Base-by-base conservation (phyloP, 2,113 vertebrate species). In the Echinops telfairi region DNA sequence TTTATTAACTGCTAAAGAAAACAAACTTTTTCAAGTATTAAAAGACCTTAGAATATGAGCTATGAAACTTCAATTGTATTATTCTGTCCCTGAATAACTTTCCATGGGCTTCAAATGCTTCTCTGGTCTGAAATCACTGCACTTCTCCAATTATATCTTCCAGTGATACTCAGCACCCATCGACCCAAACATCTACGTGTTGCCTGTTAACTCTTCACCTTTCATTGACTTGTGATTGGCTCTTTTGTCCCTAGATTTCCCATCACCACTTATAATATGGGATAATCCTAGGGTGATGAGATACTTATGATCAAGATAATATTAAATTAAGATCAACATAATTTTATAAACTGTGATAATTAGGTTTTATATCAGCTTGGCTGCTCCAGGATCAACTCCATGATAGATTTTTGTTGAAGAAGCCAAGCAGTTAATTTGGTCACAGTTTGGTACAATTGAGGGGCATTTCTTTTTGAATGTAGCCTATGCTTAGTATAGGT, bases 1-100 rank as follows among this genome's bases (percentile, higher is more conserved):
- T 89, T 57, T 66, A 89, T 23, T 81, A 76, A 43, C 29, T 71
- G 5, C 27, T 86, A 88, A 88, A 79, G 57, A 85, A 95, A 82
- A 81, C 16, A 25, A 57, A 64, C 29, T 68, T 73, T n/a, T 75
- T 64, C 7, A 0, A 53, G 3, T 78, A 78, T 43, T 40, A 64
- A 71, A 83, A n/a, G 7, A 58, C 7, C 7, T 70, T 87, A 14
- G 11, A 60, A 57, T 83, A 64, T 57, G 20, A 66, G 25, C 7
- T 73, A 27, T 92, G 90, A 47, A 90, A 77, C 20, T 57, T 82
- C 17, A 53, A 73, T 20, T 83, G 6, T 57, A 80, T 57, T 83
- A 62, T 84, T 81, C 68, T 81, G 20, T 62, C 58, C 31, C 47
- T 80, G 66, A 87, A 79, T 89, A 58, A 20, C 3, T 57, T 68